Evolutionary conservation across 1,140 invertebrate species (phyloP).

Genomic region (Drosophila kurseongensis): DNA sequence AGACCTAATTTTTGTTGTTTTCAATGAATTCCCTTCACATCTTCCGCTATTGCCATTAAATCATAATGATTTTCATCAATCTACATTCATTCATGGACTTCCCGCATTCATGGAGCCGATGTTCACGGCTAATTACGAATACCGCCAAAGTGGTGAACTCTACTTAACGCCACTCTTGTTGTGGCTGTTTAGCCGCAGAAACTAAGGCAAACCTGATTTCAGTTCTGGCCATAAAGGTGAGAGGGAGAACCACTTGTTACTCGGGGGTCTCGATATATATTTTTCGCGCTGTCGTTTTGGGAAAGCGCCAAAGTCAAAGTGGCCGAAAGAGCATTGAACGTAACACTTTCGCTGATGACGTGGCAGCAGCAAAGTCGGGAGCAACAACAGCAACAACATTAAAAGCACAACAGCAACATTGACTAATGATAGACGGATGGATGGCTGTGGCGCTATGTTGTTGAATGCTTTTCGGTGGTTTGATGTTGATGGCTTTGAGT

Average conservation of each 20-base stretch:
- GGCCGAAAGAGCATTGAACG: constrained; percentile 73
- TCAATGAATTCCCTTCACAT: not conserved
- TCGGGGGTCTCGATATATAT: constrained; percentile 34
- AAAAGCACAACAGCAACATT: constrained; percentile 45
- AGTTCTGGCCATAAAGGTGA: constrained; percentile 15
- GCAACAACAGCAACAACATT: constrained; percentile 11
- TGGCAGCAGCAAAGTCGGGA: constrained; percentile 18
- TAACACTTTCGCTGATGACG: constrained; percentile 76
- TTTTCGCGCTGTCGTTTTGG: constrained; percentile 59
- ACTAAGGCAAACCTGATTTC: constrained; percentile 38
- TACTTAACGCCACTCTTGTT: constrained; percentile 9
- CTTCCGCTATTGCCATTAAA: not conserved
- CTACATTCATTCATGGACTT: not conserved
- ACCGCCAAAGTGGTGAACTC: constrained; percentile 24
- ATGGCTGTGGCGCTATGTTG: constrained; percentile 33
- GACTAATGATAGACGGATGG: constrained; percentile 72
- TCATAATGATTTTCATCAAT: not conserved
- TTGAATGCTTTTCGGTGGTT: constrained; percentile 50
- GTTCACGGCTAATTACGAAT: constrained; percentile 70
- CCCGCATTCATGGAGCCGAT: constrained; percentile 50
- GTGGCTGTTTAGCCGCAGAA: constrained; percentile 20
- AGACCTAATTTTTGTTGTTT: not conserved
- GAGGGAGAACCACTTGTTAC: constrained; percentile 72
- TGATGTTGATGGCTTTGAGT: constrained; percentile 72
- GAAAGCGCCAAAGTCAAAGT: constrained; percentile 71